These are phyloP conservation scores for Cheilinus undulatus DNA, from an alignment of 2,113 vertebrate species.

Conservation along the genomic window DNA sequence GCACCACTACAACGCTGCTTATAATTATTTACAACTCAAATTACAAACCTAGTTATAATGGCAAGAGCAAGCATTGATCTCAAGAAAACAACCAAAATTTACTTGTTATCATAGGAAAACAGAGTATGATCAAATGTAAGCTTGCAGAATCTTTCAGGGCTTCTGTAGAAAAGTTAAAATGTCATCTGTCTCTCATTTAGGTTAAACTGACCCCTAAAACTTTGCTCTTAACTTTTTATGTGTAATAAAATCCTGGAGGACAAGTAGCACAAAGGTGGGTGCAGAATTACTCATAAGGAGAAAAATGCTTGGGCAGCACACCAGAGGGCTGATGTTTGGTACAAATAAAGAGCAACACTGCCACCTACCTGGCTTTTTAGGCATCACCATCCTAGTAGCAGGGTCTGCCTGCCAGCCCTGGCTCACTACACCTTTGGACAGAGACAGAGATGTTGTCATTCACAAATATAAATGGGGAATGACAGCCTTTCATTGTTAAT, in stretches of 20 bases:
- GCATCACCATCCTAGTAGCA: conserved; percentile 95
- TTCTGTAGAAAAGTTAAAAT: conserved; percentile 8
- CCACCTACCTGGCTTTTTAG: conserved; percentile 96
- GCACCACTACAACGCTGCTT: too few species aligned
- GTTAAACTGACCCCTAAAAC: conserved; percentile 14
- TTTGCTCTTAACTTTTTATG: conserved; percentile 6
- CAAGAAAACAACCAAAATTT: too few species aligned
- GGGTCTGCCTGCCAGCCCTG: conserved; percentile 98
- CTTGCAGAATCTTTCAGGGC: too few species aligned
- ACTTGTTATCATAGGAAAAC: too few species aligned
- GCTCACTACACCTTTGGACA: conserved; percentile 87
- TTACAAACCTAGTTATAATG: too few species aligned
- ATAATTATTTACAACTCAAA: too few species aligned
- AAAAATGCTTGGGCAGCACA: background rate
- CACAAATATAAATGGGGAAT: too few species aligned
- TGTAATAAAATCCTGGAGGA: conserved; percentile 4
- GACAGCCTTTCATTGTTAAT: too few species aligned
- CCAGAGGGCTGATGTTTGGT: background rate
- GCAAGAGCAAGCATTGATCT: too few species aligned
- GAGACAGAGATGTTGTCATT: background rate
- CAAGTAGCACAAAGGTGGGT: background rate
- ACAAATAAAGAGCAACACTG: conserved; percentile 54
- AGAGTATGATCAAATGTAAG: too few species aligned
- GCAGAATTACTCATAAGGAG: background rate
- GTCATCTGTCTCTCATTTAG: background rate